These are phyloP conservation scores for Chlamydotis undulata DNA, from an alignment of 2,113 vertebrate genomes.

Conservation along the genomic window DNA sequence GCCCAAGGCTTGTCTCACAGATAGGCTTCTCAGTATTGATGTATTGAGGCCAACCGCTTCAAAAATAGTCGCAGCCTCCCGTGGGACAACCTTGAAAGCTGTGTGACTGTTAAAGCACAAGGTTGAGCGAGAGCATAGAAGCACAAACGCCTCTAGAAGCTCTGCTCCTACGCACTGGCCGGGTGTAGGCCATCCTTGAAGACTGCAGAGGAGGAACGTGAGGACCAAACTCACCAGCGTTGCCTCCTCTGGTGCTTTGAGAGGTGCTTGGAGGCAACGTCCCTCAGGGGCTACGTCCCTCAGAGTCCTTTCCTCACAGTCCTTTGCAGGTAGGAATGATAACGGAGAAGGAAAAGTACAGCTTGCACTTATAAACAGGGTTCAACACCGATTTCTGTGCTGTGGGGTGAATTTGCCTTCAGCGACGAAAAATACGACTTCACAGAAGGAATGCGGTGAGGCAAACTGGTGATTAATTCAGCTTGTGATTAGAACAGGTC, in stretches of 20 bases:
- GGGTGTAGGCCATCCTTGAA: accelerated
- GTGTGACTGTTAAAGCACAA: background rate
- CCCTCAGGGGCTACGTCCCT: too few species aligned
- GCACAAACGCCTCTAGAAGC: background rate
- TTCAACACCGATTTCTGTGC: background rate
- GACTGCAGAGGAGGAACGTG: background rate
- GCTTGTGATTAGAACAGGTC: background rate
- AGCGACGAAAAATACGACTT: background rate
- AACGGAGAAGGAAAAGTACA: background rate
- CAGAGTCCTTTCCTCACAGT: too few species aligned
- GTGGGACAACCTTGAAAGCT: background rate
- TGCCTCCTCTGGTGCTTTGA: background rate
- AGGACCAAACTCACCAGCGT: background rate
- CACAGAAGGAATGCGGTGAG: background rate
- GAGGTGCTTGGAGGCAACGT: background rate
- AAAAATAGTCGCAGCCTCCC: background rate
- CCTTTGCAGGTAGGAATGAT: background rate
- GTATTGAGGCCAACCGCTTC: background rate
- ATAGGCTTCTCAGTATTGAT: background rate
- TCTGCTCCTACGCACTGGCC: too few species aligned
- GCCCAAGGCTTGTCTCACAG: background rate
- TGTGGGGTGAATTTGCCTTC: background rate
- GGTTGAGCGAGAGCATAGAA: background rate
- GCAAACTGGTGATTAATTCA: background rate
- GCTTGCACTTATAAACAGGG: background rate